Evolutionary conservation across 2,888 invertebrate genomes (phyloP).

Genomic region (Endomychus coccineus): DNA sequence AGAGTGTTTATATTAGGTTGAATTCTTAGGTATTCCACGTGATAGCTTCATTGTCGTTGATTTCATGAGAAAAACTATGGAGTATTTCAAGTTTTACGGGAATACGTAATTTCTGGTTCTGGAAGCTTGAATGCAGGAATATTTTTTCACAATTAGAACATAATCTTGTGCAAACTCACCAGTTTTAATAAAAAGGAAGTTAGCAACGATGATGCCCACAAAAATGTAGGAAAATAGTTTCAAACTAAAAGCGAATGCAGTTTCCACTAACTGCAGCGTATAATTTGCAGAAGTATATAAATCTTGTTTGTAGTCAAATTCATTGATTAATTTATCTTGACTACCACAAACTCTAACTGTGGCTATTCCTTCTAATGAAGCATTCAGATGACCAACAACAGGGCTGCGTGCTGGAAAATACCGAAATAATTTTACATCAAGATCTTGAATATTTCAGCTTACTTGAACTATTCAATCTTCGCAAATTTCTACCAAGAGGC

Average conservation of each 20-base stretch:
- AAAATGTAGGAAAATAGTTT: constrained; percentile 29
- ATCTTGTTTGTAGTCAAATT: constrained; percentile 39
- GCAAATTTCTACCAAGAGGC: constrained; percentile 67
- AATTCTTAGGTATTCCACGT: no score
- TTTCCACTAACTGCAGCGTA: constrained; percentile 30
- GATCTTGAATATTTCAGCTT: no score
- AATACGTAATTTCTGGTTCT: no score
- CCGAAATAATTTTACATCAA: not conserved
- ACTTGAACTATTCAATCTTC: constrained; percentile 62
- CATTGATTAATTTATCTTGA: constrained; percentile 31
- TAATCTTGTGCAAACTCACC: constrained; percentile 23
- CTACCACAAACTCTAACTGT: constrained; percentile 37
- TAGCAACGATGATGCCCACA: constrained; percentile 22
- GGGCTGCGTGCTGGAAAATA: constrained; percentile 37
- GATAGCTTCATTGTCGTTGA: no score
- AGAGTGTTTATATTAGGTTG: no score
- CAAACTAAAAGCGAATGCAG: constrained; percentile 35
- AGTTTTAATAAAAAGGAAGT: constrained; percentile 23
- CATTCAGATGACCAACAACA: constrained; percentile 38
- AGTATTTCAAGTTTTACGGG: no score
- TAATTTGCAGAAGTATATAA: constrained; percentile 35
- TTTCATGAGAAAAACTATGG: no score
- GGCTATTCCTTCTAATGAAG: constrained; percentile 38
- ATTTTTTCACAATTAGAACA: no score
- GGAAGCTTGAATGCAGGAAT: no score